A percentile compares a stretch with the other conserved stretches of the same genome.
Evolutionary conservation across 2,888 invertebrate species (phyloP).

Genomic region (Chalcosyrphus nemorum): DNA sequence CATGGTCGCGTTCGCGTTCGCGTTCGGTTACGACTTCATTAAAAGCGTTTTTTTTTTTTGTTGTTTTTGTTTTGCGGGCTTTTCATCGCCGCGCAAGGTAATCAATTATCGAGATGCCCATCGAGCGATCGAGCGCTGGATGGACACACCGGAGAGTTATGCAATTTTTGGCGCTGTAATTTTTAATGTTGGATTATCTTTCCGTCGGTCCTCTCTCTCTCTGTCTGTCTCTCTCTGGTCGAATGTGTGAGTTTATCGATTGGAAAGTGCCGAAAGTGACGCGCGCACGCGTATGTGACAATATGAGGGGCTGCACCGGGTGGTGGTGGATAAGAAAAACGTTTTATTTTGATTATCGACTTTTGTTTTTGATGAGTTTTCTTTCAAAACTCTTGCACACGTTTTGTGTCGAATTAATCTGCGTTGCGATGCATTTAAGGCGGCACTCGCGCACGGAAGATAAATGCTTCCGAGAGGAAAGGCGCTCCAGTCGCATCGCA

Average conservation of each 20-base stretch:
- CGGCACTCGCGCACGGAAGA: slow-evolving; percentile 11
- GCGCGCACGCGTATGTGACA: neutral
- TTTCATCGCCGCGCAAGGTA: slow-evolving; percentile 28
- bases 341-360: slow-evolving; percentile 54
- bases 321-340: neutral
- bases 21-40: slow-evolving; percentile 66
- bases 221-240: neutral
- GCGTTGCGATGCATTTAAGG: slow-evolving; percentile 25
- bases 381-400: slow-evolving; percentile 24
- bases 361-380: slow-evolving; percentile 14
- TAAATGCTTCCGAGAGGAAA: slow-evolving; percentile 50
- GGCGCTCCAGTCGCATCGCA: neutral
- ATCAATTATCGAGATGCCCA: slow-evolving; percentile 55
- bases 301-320: too few relatives aligned
- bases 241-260: slow-evolving; percentile 21
- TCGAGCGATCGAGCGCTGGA: slow-evolving; percentile 8
- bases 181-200: slow-evolving; percentile 38
- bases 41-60: too few relatives aligned
- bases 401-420: slow-evolving; percentile 46
- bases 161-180: slow-evolving; percentile 45
- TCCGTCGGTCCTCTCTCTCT: slow-evolving; percentile 14
- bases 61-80: slow-evolving; percentile 15
- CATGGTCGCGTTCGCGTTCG: slow-evolving; percentile 23
- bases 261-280: slow-evolving; percentile 24
- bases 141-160: slow-evolving; percentile 24